Conservation (phyloP, 1,140 invertebrate genomes). For the Drosophila pachea region DNA sequence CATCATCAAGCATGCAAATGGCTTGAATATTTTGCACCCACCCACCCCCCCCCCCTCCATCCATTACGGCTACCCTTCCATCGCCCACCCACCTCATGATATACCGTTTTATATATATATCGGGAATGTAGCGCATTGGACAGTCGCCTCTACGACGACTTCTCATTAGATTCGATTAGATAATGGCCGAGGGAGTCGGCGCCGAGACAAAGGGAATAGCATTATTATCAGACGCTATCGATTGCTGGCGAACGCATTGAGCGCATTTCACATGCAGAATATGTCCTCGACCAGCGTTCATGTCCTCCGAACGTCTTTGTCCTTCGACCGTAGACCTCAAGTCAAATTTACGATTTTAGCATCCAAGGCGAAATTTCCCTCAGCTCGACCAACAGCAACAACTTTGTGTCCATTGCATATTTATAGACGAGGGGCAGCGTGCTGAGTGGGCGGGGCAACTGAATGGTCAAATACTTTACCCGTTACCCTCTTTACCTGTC, state of each 20-base stretch:
- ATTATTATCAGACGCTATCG: constrained; percentile 68
- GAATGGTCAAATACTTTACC: constrained; percentile 1
- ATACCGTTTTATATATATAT: constrained; percentile 6
- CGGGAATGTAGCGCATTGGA: neutral
- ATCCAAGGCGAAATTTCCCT: constrained; percentile 29
- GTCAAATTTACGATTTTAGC: constrained; percentile 16
- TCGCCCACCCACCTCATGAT: constrained; percentile 6
- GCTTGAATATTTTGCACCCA: constrained; percentile 65
- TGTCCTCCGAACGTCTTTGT: neutral
- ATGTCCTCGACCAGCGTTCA: neutral
- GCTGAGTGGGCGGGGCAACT: neutral
- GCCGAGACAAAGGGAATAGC: constrained; percentile 30
- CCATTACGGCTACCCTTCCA: too few relatives aligned
- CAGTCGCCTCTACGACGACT: neutral
- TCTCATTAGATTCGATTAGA: constrained; percentile 6
- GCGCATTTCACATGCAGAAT: constrained; percentile 32
- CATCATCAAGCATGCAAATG: constrained; percentile 72
- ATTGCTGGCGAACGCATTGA: constrained; percentile 3
- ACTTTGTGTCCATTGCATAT: constrained; percentile 48
- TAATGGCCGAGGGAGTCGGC: neutral
- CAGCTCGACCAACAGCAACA: constrained; percentile 29
- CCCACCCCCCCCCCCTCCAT: neutral
- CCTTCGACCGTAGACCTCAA: neutral
- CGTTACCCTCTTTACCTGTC: constrained; percentile 4
- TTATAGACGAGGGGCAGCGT: constrained; percentile 15